Evolutionary conservation across 2,888 invertebrate genomes (phyloP).

Genomic region (Ernsta delagoae): DNA sequence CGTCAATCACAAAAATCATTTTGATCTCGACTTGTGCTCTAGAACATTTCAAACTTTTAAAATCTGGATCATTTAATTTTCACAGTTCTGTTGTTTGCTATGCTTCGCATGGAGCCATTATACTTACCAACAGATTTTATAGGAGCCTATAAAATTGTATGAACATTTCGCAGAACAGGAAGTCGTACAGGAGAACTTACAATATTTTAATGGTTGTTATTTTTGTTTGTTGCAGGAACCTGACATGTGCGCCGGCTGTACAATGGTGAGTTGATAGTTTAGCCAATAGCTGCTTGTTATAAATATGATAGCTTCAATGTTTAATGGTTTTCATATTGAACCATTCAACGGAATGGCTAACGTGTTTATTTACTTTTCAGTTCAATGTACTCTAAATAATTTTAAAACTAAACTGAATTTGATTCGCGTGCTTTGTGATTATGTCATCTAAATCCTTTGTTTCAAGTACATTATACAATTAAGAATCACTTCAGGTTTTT

Average conservation of each 20-base stretch:
- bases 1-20: not conserved
- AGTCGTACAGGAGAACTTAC: slow-evolving; percentile 9
- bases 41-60: not conserved
- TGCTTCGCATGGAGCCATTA: too few species aligned
- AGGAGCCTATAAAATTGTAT: slow-evolving; percentile 9
- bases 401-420: not conserved
- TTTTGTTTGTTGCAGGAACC: slow-evolving; percentile 37
- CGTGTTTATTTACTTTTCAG: slow-evolving; percentile 1
- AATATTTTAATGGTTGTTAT: slow-evolving; percentile 15
- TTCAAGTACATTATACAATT: too few species aligned
- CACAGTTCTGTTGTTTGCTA: not conserved
- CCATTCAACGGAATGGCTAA: not conserved
- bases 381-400: not conserved
- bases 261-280: slow-evolving; percentile 28
- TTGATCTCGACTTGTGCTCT: not conserved
- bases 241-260: slow-evolving; percentile 31
- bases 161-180: slow-evolving; percentile 20
- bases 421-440: not conserved
- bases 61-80: not conserved
- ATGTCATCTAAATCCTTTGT: too few species aligned
- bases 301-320: not conserved
- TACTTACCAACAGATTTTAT: not conserved
- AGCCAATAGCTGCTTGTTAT: not conserved
- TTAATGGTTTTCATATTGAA: not conserved
- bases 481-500: too few species aligned